These are phyloP conservation scores for Gephyroberyx darwinii DNA, from an alignment of 2,797 vertebrate genomes.

Conservation along the genomic window DNA sequence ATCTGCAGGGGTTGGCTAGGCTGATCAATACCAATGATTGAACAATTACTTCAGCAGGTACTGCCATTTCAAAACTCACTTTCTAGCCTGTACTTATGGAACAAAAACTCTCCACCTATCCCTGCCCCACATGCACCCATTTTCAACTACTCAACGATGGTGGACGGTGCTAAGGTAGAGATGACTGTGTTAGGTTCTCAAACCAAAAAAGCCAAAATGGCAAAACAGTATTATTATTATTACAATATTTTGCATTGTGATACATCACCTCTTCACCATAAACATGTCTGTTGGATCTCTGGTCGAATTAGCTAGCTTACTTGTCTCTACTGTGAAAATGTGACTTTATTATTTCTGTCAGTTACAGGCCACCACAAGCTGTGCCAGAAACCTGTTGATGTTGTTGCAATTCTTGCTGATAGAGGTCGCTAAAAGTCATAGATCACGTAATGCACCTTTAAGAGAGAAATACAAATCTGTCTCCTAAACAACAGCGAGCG, in stretches of 20 bases:
- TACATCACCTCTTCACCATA: background rate
- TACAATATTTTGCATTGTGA: conserved; percentile 40
- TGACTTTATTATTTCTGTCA: conserved; percentile 37
- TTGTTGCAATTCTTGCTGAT: conserved; percentile 17
- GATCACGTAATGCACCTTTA: background rate
- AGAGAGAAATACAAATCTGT: conserved; percentile 3
- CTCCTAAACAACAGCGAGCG: conserved; percentile 11
- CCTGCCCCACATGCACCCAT: background rate
- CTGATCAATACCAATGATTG: too few species aligned
- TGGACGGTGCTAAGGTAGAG: background rate
- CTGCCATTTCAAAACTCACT: too few species aligned
- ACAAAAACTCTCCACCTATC: too few species aligned
- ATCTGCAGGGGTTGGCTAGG: background rate
- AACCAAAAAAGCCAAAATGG: conserved; percentile 13
- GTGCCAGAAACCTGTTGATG: conserved; percentile 17
- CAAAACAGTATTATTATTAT: conserved; percentile 27
- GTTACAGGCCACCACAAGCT: conserved; percentile 23
- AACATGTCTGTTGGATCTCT: too few species aligned
- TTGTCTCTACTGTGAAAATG: conserved; percentile 12
- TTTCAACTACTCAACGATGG: conserved; percentile 17
- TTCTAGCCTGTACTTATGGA: too few species aligned
- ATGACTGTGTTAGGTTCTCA: conserved; percentile 4
- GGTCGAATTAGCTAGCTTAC: too few species aligned
- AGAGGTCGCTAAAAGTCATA: too few species aligned
- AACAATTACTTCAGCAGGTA: too few species aligned